phyloP scores from a whole-genome alignment of 30 jellyfish, hydroid and myxozoan genomes.

The Hydractinia echinata region DNA sequence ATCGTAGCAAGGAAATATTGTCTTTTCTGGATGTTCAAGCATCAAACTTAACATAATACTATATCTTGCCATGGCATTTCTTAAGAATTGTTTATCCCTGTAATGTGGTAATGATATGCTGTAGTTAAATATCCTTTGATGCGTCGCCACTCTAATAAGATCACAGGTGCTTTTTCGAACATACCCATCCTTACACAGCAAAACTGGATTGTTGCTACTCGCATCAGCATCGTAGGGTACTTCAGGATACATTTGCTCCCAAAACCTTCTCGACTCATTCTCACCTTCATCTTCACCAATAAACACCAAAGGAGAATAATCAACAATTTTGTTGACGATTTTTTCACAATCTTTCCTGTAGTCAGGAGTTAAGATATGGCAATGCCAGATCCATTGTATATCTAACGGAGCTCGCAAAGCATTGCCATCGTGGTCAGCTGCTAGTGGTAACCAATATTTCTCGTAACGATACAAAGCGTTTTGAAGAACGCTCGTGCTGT shows the following conservation, averaged over 20 bases:
- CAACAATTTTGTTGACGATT: slow-evolving; percentile 34
- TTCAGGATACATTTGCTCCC: slow-evolving; percentile 70
- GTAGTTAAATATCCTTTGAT: slow-evolving; percentile 65
- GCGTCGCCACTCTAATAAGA: slow-evolving; percentile 42
- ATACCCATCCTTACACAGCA: slow-evolving; percentile 21
- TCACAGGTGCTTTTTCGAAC: slow-evolving; percentile 32
- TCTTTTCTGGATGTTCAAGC: slow-evolving; percentile 54
- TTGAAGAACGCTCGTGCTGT: slow-evolving; percentile 2
- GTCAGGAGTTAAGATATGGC: slow-evolving; percentile 22
- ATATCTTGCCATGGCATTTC: slow-evolving; percentile 74
- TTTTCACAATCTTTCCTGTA: slow-evolving; percentile 40
- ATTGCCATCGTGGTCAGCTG: slow-evolving; percentile 19
- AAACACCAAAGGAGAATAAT: slow-evolving; percentile 28
- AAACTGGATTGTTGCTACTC: slow-evolving; percentile 48
- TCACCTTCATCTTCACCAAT: slow-evolving; percentile 7
- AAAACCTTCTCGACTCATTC: slow-evolving; percentile 33
- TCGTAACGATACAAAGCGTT: slow-evolving; percentile 44
- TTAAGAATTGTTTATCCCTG: slow-evolving; percentile 47
- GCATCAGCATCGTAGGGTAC: slow-evolving; percentile 56
- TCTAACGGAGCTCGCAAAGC: slow-evolving; percentile 44
- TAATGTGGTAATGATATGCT: slow-evolving; percentile 73
- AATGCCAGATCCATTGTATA: slow-evolving; percentile 58
- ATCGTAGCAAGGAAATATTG: slow-evolving; percentile 78
- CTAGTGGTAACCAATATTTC: slow-evolving; percentile 45
- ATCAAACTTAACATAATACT: slow-evolving; percentile 48